Base-by-base conservation (phyloP, 2,797 vertebrate species). In the Gobionotothen gibberifrons region DNA sequence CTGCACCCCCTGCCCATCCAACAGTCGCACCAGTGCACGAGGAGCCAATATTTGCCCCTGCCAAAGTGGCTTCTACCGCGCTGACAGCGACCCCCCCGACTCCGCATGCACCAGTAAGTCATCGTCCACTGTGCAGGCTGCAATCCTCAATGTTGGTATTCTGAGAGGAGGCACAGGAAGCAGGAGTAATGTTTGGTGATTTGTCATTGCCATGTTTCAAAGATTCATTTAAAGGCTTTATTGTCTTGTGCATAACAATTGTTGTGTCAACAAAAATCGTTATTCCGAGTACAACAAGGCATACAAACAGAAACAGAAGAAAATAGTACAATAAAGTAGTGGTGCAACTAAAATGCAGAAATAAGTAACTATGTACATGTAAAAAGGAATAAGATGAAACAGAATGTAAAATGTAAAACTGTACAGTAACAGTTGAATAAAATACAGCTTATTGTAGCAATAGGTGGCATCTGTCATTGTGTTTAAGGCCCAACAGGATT, bases 31-130 rank as follows among this genome's bases (percentile, higher is more conserved):
- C 74, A 95, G 93, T 53, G 95, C 95, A 0, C 91, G 94, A 39
- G 97, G 97, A 3, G 95, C 97, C 72, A 96, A 73, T 6, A 89
- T 98, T 74, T 99, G 98, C 86, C 93, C 95, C 1, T 99, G 98
- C 91, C 95, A 96, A 67, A 96, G 61, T 0, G 94, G 96, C 59
- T 99, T 96, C 93, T 97, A 97, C 90, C 96, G 98, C 0, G 96
- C 98, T 2, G 98, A 99, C 90, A 96, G 93, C 0, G 98, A 99
- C 87, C 83, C 95, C 0, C 94, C 97, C 0, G 97, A 99, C 91
- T 96, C 94, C 0, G 90, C 95, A 85, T 99, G 98, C 92, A 98
- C 97, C 90, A 96, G 98, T 99, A 94, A 97, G 98, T 91, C 74
- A 66, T 54, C 57, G 56, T 62, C 72, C 16, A 39, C 42, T 60